phyloP scores from a whole-genome alignment of 2,888 invertebrate genomes.

The Hemicrepidius hirtus region DNA sequence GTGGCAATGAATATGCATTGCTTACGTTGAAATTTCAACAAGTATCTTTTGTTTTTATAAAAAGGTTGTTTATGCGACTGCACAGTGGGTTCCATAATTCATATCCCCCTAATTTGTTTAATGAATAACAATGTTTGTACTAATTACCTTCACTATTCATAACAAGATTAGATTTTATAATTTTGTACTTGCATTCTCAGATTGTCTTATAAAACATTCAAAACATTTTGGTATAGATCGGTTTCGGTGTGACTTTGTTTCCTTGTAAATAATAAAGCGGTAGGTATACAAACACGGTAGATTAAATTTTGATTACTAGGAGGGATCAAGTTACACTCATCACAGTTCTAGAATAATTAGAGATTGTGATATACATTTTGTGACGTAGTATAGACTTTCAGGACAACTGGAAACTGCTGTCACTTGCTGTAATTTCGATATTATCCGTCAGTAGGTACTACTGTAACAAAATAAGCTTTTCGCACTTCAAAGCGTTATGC shows the following conservation, averaged over 20 bases:
- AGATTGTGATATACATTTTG: too few species aligned
- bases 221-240: too few species aligned
- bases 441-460: not conserved
- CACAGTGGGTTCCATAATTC: slow-evolving; percentile 10
- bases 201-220: too few species aligned
- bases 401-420: too few species aligned
- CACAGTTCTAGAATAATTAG: too few species aligned
- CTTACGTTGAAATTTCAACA: slow-evolving; percentile 30
- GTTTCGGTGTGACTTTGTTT: too few species aligned
- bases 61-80: slow-evolving; percentile 17
- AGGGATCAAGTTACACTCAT: too few species aligned
- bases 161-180: not conserved
- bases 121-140: not conserved
- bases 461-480: slow-evolving; percentile 9
- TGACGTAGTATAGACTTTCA: too few species aligned
- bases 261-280: too few species aligned
- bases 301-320: too few species aligned
- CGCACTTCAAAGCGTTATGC: slow-evolving; percentile 31
- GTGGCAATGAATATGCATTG: slow-evolving; percentile 54
- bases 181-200: too few species aligned
- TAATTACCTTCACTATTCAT: not conserved
- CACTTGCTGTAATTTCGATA: not conserved
- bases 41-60: slow-evolving; percentile 29
- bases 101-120: slow-evolving; percentile 1
- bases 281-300: too few species aligned